Evolutionary conservation across 2,888 invertebrate genomes (phyloP).

Genomic region (Bibio marci): DNA sequence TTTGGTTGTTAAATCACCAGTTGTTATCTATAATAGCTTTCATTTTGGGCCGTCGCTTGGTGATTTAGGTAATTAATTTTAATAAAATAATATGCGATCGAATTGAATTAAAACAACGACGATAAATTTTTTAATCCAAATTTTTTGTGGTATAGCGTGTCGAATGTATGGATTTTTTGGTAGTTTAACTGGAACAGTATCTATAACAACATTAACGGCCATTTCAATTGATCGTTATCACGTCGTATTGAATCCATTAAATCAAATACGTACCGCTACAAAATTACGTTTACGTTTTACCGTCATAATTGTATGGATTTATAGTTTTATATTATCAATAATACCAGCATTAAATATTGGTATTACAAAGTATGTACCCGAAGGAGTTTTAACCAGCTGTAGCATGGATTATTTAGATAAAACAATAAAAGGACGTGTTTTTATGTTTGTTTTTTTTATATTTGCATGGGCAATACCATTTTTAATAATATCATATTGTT

Average conservation of each 20-base stretch:
- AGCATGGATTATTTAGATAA: constrained; percentile 69
- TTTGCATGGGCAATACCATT: constrained; percentile 63
- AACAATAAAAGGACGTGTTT: constrained; percentile 39
- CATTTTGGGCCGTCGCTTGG: constrained; percentile 56
- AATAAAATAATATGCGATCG: not conserved
- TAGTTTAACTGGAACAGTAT: constrained; percentile 62
- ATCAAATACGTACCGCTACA: constrained; percentile 44
- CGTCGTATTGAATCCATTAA: constrained; percentile 63
- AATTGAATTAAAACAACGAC: not conserved
- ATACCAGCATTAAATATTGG: constrained; percentile 55
- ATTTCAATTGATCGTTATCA: constrained; percentile 69
- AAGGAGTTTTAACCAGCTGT: constrained; percentile 69
- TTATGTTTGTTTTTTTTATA: constrained; percentile 56
- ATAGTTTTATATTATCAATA: constrained; percentile 48
- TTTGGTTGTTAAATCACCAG: constrained; percentile 53
- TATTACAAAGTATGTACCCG: constrained; percentile 61
- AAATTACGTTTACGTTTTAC: constrained; percentile 41
- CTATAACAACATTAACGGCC: constrained; percentile 62
- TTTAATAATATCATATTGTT: constrained; percentile 51
- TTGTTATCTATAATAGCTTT: constrained; percentile 58
- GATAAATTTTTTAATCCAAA: not conserved
- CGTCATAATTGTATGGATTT: constrained; percentile 52
- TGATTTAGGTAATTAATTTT: constrained; percentile 37
- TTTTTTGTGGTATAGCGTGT: constrained; percentile 41
- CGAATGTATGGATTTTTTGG: constrained; percentile 64